Evolutionary conservation across 2,797 vertebrate species (phyloP), one percentile per base, ranked within the genome.

Genomic region (Percopsis omiscomaycus): DNA sequence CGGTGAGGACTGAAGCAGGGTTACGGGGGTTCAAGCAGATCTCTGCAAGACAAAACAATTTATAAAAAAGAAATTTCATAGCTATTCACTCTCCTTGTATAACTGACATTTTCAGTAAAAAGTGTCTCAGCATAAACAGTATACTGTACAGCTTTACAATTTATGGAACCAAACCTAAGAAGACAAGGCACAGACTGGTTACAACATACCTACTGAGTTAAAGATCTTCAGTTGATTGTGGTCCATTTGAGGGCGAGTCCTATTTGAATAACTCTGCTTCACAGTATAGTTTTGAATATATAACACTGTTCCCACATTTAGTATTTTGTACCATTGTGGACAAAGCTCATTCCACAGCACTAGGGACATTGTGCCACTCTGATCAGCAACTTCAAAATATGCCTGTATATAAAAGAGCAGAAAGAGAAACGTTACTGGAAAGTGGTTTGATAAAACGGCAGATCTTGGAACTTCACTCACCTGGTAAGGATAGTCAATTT

Each of bases 331-430:
- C 93, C 95, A 98, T 47, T 96, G 91, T 0, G 89, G 93, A 85
- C 96, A 98, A 42, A 97, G 78, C 0, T 93, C 91, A 5, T 96
- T 97, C 96, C 96, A 98, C 65, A 99, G 87, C 73, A 98, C 95
- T 54, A 96, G 87, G 1, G 95, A 94, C 91, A 95, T 94, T 45
- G 89, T 92, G 57, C 95, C 96, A 29, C 93, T 96, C 84, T 91
- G 90, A 89, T 98, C 96, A 55, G 95, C 96, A 59, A 99, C 94
- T 89, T 96, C 95, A 82, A 96, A 94, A 81, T 95, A 96, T 1
- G 93, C 93, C 96, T 98, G 81, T 61, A 86, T 13, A 71, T 49
- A 28, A 44, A 46, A 62, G 53, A 46, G 10, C 9, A 22, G 1
- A 58, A 4, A 13, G n/a, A 46, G 28, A 15, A 29, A 54, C 0